Base-by-base conservation (phyloP, 2,888 invertebrate genomes). In the Nudaria mundana region DNA sequence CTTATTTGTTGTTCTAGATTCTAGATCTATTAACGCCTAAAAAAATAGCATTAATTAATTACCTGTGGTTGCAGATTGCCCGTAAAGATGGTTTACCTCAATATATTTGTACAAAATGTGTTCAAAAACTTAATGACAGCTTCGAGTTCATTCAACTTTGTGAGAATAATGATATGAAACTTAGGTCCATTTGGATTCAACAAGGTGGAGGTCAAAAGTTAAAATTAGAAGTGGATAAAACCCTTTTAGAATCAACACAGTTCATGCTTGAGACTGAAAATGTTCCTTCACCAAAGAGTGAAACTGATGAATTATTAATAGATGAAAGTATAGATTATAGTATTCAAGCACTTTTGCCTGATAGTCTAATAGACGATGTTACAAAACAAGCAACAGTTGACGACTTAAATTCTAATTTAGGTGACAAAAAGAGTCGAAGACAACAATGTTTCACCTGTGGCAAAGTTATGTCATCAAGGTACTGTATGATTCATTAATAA, bases 391-490 rank as follows among this genome's bases (percentile, higher is more conserved):
- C n/a, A n/a, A 28, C 14, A 40, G 40, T 26, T 37, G 30, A 34
- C 40, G 30, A 38, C 22, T 37, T 30, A n/a, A 6, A 22, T 31
- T 10, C 7, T n/a, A 66, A 49, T 23, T 5, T 16, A 13, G 40
- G 34, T 22, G 47, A 43, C 26, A 65, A 56, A 38, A 64, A 63
- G 39, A 57, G 56, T 15, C 61, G 45, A 13, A 78, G 76, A 48
- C 77, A 80, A 34, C 89, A 89, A 64, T 90, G 89, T 52, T 81
- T 74, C 48, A 83, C 76, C 20, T 90, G 90, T 71, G 89, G 89
- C n/a, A 89, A 87, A 76, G 76, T 89, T 15, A 81, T 89, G 81
- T 87, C 88, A 14, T 88, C 89, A 10, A 79, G 81, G 89, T 86
- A 31, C 8, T 4, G 0, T 23, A 11, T 24, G n/a, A n/a, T 24